Base-by-base conservation (phyloP, 2,113 vertebrate genomes). In the Phalacrocorax pelagicus region DNA sequence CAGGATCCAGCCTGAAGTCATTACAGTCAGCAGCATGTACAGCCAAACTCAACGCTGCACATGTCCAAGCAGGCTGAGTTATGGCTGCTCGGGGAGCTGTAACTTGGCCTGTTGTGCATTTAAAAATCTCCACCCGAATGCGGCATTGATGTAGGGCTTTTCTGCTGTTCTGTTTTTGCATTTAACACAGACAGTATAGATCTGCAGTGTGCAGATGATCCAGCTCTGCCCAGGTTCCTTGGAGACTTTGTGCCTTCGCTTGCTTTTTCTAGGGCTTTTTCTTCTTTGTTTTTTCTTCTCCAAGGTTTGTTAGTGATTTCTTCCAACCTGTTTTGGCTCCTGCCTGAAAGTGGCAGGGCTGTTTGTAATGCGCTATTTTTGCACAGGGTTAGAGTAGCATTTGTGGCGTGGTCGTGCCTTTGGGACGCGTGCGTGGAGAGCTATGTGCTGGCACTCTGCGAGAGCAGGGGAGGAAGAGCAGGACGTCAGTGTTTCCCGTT, bases 21-120 rank as follows among this genome's bases (percentile, higher is more conserved):
- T 81, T 36, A 27, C 62, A 26, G 88, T 4, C 75, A 70, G 93
- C 93, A 85, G 90, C 65, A 1, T 67, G 80, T 82, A 16, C 88
- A 80, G 91, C 93, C 95, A 96, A 78, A 65, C 44, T 6, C 75
- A 49, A 29, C 18, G 12, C 88, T 79, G 4, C 77, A 30, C 67
- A 3, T 85, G 90, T 88, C 93, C 73, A 21, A 47, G 73, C 91
- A 65, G 91, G 91, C 72, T 93, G 95, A 96, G 78, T 93, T 94
- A 84, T 7, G 72, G 83, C 91, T 73, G 86, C 85, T 59, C 9
- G 1, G 92, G 89, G 95, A 92, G 88, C 92, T 55, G 3, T 36
- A 18, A 59, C 71, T 51, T 75, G 62, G 71, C 67, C 62, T 82
- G 87, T 32, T 36, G 66, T 55, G 83, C 87, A 18, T 92, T 63